Evolutionary conservation across 2,113 vertebrate species (phyloP).

Genomic region (Pseudopodoces humilis): DNA sequence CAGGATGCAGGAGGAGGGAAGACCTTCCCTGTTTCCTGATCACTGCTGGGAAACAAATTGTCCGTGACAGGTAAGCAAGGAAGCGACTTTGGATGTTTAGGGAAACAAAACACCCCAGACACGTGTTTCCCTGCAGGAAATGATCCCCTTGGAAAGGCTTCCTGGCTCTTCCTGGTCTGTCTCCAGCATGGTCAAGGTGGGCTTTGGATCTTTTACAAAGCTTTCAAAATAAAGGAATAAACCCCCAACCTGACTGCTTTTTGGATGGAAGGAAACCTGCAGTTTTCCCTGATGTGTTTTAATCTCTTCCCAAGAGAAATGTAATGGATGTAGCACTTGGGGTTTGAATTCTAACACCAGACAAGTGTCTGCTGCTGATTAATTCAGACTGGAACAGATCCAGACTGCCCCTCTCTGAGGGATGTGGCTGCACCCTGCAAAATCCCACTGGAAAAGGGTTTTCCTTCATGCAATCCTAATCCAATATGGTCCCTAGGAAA

Average conservation of each 20-base stretch:
- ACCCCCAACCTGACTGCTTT: not conserved
- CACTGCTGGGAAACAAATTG: not conserved
- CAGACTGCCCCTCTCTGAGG: not conserved
- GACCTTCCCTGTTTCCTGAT: not conserved
- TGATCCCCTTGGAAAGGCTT: not conserved
- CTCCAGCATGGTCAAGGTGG: not conserved
- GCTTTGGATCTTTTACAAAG: not conserved
- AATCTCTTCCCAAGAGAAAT: not conserved
- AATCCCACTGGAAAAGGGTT: not conserved
- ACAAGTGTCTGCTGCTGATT: not conserved
- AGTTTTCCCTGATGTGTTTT: not conserved
- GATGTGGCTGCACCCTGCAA: not conserved
- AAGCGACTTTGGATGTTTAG: not conserved
- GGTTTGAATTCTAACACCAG: not conserved
- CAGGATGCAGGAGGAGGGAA: not conserved
- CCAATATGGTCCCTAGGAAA: not conserved
- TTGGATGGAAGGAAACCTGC: not conserved
- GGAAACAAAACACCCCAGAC: not conserved
- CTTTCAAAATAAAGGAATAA: not conserved
- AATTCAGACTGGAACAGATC: not conserved
- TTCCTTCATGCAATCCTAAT: not conserved
- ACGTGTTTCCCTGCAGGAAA: not conserved
- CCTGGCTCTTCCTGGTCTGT: not conserved
- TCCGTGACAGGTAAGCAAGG: not conserved
- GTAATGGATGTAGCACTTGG: not conserved